Percentiles rank a stretch among this genome's conserved stretches.
phyloP scores from a whole-genome alignment of 2,888 invertebrate genomes.

The Anoncus sp. region DNA sequence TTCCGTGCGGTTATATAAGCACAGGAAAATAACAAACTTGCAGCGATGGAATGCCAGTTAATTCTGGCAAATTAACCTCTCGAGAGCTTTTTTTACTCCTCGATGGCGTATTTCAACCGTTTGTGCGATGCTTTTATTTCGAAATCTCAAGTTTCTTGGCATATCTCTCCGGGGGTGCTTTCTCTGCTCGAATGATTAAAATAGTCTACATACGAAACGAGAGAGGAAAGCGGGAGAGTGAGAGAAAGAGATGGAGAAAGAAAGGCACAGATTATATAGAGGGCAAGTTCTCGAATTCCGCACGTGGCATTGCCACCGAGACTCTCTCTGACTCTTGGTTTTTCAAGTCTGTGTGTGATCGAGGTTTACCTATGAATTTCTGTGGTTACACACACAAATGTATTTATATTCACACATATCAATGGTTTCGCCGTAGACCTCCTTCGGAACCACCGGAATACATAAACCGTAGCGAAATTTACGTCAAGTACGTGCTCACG shows the following conservation, averaged over 20 bases:
- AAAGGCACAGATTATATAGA: not conserved
- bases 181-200: conserved; percentile 31
- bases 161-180: conserved; percentile 29
- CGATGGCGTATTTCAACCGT: conserved; percentile 24
- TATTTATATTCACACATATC: conserved; percentile 16
- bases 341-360: not conserved
- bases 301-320: conserved; percentile 42
- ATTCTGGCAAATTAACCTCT: conserved; percentile 62
- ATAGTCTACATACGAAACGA: conserved; percentile 29
- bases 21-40: conserved; percentile 50
- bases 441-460: conserved; percentile 42
- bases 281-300: conserved; percentile 49
- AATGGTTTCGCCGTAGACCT: conserved; percentile 22
- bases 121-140: conserved; percentile 42
- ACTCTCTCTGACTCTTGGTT: conserved; percentile 34
- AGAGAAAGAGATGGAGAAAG: conserved; percentile 1
- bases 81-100: conserved; percentile 37
- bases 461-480: conserved; percentile 53
- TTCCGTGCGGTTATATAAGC: not conserved
- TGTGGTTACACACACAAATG: conserved; percentile 16
- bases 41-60: conserved; percentile 50
- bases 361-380: conserved; percentile 18
- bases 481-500: conserved; percentile 57
- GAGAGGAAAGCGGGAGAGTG: conserved; percentile 2
- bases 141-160: conserved; percentile 38